phyloP scores from a whole-genome alignment of 1,140 invertebrate genomes.

The Adelges cooleyi region DNA sequence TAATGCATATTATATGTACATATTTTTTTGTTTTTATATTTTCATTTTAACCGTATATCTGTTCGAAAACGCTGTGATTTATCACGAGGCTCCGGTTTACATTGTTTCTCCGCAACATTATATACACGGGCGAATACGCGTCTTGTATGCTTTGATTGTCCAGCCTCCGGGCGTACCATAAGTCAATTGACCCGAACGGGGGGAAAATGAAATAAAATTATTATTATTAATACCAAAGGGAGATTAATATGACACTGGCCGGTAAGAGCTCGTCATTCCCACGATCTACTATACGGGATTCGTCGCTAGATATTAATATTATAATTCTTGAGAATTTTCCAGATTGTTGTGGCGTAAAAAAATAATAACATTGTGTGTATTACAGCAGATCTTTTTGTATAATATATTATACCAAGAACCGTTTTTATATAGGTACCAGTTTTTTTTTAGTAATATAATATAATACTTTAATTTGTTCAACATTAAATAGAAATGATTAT shows the following conservation, averaged over 20 bases:
- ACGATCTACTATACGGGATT: conserved; percentile 4
- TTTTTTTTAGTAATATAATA: no score
- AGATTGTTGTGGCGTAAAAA: conserved; percentile 14
- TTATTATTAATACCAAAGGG: conserved; percentile 24
- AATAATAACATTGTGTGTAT: neutral
- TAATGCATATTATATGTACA: conserved; percentile 10
- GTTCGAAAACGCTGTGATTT: conserved; percentile 24
- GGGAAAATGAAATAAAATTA: neutral
- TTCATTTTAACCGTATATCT: conserved; percentile 27
- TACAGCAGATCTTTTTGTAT: no score
- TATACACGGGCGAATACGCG: conserved; percentile 24
- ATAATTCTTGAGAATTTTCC: conserved; percentile 8
- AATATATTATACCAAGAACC: no score
- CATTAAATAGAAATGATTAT: no score
- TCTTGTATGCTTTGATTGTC: conserved; percentile 21
- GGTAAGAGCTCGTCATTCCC: conserved; percentile 24
- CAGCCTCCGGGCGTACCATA: conserved; percentile 23
- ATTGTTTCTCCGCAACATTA: conserved; percentile 25
- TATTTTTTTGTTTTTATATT: conserved; percentile 11
- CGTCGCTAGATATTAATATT: conserved; percentile 9
- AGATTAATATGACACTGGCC: conserved; percentile 26
- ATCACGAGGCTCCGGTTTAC: conserved; percentile 22
- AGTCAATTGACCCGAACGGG: conserved; percentile 10
- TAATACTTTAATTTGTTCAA: no score
- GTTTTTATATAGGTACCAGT: no score